These are phyloP conservation scores for Callyntrura guangdongensis DNA, from an alignment of 2,888 invertebrate genomes.

Conservation along the genomic window DNA sequence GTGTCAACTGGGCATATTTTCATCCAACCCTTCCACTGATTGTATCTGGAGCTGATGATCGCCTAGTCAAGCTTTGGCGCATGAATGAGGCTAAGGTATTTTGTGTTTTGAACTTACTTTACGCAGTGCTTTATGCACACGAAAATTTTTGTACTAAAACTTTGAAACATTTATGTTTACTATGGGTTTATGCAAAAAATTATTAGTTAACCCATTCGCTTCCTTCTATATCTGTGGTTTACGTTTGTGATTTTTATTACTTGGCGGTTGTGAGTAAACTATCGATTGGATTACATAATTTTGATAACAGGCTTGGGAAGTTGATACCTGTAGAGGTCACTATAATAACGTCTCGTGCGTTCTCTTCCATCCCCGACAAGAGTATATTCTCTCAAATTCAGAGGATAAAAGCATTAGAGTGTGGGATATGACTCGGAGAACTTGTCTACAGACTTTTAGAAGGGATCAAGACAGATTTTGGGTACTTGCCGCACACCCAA, in stretches of 20 bases:
- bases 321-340: conserved; percentile 99
- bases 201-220: too few relatives aligned
- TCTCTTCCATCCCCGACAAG: conserved; percentile 98
- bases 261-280: too few relatives aligned
- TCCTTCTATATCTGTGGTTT: too few relatives aligned
- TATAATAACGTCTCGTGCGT: conserved; percentile 99
- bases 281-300: too few relatives aligned
- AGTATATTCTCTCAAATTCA: conserved; percentile 98
- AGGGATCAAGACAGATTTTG: conserved; percentile 99
- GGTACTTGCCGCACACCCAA: conserved; percentile 98
- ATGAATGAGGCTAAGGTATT: conserved; percentile 97
- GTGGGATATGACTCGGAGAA: conserved; percentile 99
- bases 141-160: too few relatives aligned
- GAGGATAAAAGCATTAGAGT: conserved; percentile 99
- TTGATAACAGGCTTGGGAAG: conserved; percentile 94
- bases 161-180: too few relatives aligned
- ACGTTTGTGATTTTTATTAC: too few relatives aligned
- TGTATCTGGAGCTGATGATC: conserved; percentile 99
- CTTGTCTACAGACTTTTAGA: conserved; percentile 96
- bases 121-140: too few relatives aligned
- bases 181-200: too few relatives aligned
- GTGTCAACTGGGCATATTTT: conserved; percentile 99
- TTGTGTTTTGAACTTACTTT: too few relatives aligned
- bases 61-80: conserved; percentile 98
- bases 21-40: conserved; percentile 97